These are phyloP conservation scores for Cybosia mesomella DNA, from an alignment of 2,888 invertebrate species.

Conservation along the genomic window DNA sequence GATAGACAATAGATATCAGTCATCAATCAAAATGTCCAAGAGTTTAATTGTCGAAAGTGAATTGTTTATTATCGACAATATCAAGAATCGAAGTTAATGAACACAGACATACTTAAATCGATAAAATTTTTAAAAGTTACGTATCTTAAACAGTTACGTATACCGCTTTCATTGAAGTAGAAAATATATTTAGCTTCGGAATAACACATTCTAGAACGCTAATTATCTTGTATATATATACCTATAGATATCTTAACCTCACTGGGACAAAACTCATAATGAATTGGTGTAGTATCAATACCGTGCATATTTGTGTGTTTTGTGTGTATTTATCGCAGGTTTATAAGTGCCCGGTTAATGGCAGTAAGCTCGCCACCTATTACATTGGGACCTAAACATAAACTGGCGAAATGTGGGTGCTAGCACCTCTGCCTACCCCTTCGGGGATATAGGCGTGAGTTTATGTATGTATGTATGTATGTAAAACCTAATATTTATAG, in stretches of 20 bases:
- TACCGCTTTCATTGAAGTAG: neutral
- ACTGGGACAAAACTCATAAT: neutral
- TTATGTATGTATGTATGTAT: no score
- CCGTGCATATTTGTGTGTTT: neutral
- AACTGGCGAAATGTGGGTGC: no score
- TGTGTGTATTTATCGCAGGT: no score
- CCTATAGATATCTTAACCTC: no score
- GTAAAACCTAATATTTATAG: no score
- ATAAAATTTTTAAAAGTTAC: neutral
- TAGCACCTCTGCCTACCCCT: no score
- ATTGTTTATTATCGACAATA: constrained; percentile 44
- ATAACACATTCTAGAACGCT: neutral
- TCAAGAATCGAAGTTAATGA: constrained; percentile 9
- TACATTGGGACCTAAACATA: no score
- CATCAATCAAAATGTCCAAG: constrained; percentile 75
- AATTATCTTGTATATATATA: neutral
- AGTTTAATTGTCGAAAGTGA: constrained; percentile 60
- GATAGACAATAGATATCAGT: constrained; percentile 72
- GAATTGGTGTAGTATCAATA: neutral
- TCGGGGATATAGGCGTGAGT: no score
- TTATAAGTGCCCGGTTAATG: no score
- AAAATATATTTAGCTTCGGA: neutral
- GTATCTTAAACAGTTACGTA: constrained; percentile 5
- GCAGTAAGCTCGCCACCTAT: no score
- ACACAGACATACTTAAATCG: constrained; percentile 7